Base-by-base conservation (phyloP, 2,797 vertebrate genomes). In the Intellagama lesueurii region DNA sequence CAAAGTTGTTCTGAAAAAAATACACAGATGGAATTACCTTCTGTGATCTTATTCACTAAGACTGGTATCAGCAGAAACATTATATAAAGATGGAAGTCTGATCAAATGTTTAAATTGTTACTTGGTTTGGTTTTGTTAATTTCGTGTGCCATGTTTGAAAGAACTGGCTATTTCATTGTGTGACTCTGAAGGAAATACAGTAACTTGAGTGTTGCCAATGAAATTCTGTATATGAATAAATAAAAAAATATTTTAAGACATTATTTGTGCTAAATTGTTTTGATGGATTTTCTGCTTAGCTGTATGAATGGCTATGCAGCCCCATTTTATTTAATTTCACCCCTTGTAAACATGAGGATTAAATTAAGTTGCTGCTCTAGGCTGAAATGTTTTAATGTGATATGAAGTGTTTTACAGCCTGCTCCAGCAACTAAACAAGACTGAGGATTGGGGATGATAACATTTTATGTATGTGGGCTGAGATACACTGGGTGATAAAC, bases 1-100 rank as follows among this genome's bases (percentile, higher is more conserved):
- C 52, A 0, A 3, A 9, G 1, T 7, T 32, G 44, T 7, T 30
- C 75, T 83, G 0, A 11, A 47, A 4, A 76, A 60, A 35, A 26
- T 0, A 56, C 4, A 0, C 30, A 12, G 0, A 0, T 5, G 56
- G 64, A 30, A 22, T 2, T 0, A 0, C 32, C 0, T 19, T 14
- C 60, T 64, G 19, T 4, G 77, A 0, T 47, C 35, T 44, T 0
- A 17, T 76, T 9, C 32, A 47, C 16, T 30, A 0, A 40, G 47
- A 83, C 66, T n/a, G 80, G 26, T 56, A 69, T 35, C 6, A 0
- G 64, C 30, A 47, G 64, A n/a, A 14, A 0, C 2, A n/a, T 83
- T 8, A 7, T 0, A 47, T 60, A 0, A 1, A 3, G 0, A 70
- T 6, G 49, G 1, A 1, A n/a, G 1, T 69, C 68, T 24, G 3